phyloP scores from a whole-genome alignment of 2,797 vertebrate genomes.

The Synaphobranchus kaupii region DNA sequence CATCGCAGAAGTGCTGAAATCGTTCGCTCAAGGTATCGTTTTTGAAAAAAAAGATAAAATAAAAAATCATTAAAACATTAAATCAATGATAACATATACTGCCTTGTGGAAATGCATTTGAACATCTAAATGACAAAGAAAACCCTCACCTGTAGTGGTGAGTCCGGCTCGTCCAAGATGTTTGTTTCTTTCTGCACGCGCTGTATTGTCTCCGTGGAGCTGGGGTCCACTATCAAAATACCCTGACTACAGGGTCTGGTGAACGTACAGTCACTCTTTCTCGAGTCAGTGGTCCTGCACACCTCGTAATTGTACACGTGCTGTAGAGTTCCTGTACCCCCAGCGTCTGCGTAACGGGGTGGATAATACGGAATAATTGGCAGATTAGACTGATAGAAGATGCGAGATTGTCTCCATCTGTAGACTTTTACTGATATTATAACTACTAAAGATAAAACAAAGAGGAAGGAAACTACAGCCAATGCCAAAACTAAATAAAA shows the following conservation, averaged over 20 bases:
- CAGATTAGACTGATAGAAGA: conserved; percentile 46
- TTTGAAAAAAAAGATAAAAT: not conserved
- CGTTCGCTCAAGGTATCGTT: not conserved
- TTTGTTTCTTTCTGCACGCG: not conserved
- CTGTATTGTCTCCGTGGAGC: conserved; percentile 12
- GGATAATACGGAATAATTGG: conserved; percentile 59
- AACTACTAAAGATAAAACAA: conserved; percentile 42
- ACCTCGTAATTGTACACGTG: conserved; percentile 53
- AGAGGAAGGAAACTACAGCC: conserved; percentile 35
- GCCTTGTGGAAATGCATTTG: not conserved
- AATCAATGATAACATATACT: not conserved
- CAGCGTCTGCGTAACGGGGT: conserved; percentile 53
- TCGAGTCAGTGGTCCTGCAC: conserved; percentile 50
- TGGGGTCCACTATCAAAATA: conserved; percentile 28
- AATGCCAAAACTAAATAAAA: conserved; percentile 50
- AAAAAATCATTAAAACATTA: not conserved
- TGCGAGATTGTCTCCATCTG: conserved; percentile 43
- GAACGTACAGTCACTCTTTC: conserved; percentile 51
- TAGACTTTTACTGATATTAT: conserved; percentile 48
- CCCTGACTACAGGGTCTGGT: conserved; percentile 45
- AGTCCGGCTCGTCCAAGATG: not conserved
- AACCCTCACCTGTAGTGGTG: not conserved
- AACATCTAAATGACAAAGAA: not conserved
- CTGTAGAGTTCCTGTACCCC: conserved; percentile 49
- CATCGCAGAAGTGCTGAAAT: conserved; percentile 22